Percentiles rank a stretch among this genome's conserved stretches.
Evolutionary conservation across 2,888 invertebrate species (phyloP).

Genomic region (Troides helena): DNA sequence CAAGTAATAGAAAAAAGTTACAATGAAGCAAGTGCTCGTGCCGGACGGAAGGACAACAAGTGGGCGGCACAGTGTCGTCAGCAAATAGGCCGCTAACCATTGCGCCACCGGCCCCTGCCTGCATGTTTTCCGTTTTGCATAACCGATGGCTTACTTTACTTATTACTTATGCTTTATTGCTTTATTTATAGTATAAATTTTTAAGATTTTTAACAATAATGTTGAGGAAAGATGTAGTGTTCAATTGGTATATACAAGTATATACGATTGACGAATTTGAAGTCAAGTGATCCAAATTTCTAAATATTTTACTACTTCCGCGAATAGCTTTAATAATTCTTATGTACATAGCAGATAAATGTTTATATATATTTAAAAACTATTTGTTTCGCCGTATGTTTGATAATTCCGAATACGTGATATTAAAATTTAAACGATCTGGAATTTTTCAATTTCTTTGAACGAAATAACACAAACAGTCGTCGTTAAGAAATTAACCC

Average conservation of each 20-base stretch:
- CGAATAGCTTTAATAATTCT: too few relatives aligned
- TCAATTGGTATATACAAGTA: too few relatives aligned
- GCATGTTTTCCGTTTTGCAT: slow-evolving; percentile 52
- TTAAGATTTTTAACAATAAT: too few relatives aligned
- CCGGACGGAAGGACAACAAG: slow-evolving; percentile 70
- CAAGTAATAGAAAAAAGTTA: slow-evolving; percentile 53
- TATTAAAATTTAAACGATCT: background rate
- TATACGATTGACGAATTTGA: too few relatives aligned
- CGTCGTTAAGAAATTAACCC: slow-evolving; percentile 56
- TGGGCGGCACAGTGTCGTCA: slow-evolving; percentile 61
- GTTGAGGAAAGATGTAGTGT: too few relatives aligned
- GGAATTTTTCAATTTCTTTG: background rate
- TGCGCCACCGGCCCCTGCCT: slow-evolving; percentile 46
- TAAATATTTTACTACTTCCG: too few relatives aligned
- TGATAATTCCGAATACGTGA: background rate
- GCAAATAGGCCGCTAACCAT: slow-evolving; percentile 71
- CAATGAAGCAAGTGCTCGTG: slow-evolving; percentile 45
- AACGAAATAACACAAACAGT: slow-evolving; percentile 32
- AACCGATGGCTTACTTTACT: slow-evolving; percentile 37
- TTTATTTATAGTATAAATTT: too few relatives aligned
- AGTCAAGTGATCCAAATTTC: too few relatives aligned
- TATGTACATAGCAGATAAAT: too few relatives aligned
- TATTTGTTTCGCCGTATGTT: background rate
- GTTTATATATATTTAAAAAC: background rate
- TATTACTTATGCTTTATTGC: too few relatives aligned